Percentiles rank a stretch among this genome's conserved stretches.
phyloP scores from a whole-genome alignment of 2,113 vertebrate genomes.

The Phylloscopus trochilus region DNA sequence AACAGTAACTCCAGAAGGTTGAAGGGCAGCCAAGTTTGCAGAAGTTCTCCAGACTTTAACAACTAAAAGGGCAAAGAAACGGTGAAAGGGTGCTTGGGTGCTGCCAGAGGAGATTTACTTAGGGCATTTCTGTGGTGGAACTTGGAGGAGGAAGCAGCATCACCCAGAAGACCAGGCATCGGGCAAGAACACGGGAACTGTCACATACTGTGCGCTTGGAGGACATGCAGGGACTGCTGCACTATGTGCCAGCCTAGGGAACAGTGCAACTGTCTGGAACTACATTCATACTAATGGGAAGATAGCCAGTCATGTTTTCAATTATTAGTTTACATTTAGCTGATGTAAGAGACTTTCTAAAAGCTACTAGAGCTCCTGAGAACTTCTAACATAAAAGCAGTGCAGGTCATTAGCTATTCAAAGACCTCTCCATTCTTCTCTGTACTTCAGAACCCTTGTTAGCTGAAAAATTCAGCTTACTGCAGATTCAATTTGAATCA shows the following conservation, averaged over 20 bases:
- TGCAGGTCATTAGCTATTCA: not conserved
- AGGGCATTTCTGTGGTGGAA: not conserved
- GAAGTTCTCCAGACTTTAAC: not conserved
- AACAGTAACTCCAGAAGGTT: not conserved
- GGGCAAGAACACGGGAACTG: not conserved
- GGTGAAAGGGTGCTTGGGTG: not conserved
- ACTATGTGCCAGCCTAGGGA: not conserved
- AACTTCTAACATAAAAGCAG: not conserved
- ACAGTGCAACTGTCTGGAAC: not conserved
- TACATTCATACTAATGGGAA: not conserved
- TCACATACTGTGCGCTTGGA: accelerated
- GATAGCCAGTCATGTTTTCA: not conserved
- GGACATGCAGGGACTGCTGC: not conserved
- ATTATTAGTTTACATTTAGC: not conserved
- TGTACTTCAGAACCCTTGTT: not conserved
- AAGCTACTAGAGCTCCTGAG: not conserved
- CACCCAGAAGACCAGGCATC: not conserved
- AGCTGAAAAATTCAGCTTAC: not conserved
- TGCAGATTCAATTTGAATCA: not conserved
- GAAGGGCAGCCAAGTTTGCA: not conserved
- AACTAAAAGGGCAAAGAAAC: not conserved
- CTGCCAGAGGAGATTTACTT: not conserved
- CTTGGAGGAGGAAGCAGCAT: not conserved
- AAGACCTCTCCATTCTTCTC: not conserved
- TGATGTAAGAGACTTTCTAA: not conserved